Base-by-base conservation (phyloP, 2,113 vertebrate species). In the Gymnorhina tibicen region DNA sequence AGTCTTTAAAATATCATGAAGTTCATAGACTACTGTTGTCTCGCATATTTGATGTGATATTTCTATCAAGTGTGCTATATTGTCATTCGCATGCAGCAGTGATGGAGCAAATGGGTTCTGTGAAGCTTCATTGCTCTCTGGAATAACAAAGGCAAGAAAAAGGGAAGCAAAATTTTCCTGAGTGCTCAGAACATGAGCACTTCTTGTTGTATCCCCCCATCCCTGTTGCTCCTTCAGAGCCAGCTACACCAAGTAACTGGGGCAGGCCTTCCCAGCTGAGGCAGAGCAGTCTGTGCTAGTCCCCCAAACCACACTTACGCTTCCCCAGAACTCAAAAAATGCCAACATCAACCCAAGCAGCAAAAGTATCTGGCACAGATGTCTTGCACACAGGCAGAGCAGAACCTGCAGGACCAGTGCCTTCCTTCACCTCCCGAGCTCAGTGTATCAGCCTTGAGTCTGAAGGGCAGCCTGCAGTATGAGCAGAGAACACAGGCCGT, bases 211-310 rank as follows among this genome's bases (percentile, higher is more conserved):
- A 39, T 35, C 7, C 4, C 24, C 23, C 16, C 12, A 56, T 9
- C 13, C 28, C 37, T 2, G 2, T 35, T 74, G 22, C 16, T 92
- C 22, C 32, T 80, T 60, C 50, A 73, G 58, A 81, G 10, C 9
- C 30, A 80, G 13, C 23, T 50, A 18, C 3, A 2, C 44, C 0
- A 0, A 20, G 41, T 22, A 53, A 11, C 9, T 47, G 19, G 24
- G 46, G n/a, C 27, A 87, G 16, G 5, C 66, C 18, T 44, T 37
- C 41, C 17, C 50, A 56, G 27, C 7, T 56, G 35, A 77, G 56
- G 52, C 39, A 60, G 12, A 60, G 69, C 49, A 87, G 21, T 6
- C 53, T 47, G 0, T 8, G 3, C 16, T 13, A 16, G 20, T 30
- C 28, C 47, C 88, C 52, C 42, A 70, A 42, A 52, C 7, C 7